Evolutionary conservation across 2,113 vertebrate genomes (phyloP).

Genomic region (Megatriorchis doriae): DNA sequence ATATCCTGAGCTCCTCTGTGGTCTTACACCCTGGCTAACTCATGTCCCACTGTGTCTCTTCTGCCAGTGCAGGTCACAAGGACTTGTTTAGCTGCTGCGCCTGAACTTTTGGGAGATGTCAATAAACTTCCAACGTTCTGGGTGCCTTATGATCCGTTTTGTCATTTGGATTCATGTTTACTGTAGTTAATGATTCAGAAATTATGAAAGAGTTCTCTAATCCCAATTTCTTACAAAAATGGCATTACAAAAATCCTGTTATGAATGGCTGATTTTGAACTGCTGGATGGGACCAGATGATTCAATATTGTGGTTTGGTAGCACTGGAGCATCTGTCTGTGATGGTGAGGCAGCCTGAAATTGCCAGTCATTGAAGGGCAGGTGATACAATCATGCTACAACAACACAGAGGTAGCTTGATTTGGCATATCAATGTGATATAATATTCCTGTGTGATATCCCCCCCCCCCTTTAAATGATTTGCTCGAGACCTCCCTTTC

Average conservation of each 20-base stretch:
- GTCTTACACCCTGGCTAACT: not conserved
- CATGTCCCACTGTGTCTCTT: not conserved
- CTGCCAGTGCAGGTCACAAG: not conserved
- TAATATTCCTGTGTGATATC: not conserved
- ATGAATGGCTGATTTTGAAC: not conserved
- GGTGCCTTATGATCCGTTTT: not conserved
- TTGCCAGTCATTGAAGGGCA: not conserved
- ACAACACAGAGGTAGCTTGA: not conserved
- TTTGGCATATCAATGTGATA: not conserved
- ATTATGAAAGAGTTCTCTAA: not conserved
- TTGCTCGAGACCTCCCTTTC: constrained; percentile 1
- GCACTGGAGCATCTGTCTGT: not conserved
- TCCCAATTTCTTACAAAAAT: not conserved
- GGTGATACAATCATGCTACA: not conserved
- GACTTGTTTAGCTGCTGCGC: not conserved
- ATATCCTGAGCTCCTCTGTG: not conserved
- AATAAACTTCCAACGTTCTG: not conserved
- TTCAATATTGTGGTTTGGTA: not conserved
- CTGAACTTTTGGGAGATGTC: not conserved
- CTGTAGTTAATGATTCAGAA: not conserved
- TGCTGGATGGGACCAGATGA: not conserved
- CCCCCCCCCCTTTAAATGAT: not conserved
- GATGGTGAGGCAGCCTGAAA: not conserved
- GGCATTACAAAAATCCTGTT: not conserved
- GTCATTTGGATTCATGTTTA: not conserved